Base-by-base conservation (phyloP, 2,113 vertebrate species). In the Vidua chalybeata region DNA sequence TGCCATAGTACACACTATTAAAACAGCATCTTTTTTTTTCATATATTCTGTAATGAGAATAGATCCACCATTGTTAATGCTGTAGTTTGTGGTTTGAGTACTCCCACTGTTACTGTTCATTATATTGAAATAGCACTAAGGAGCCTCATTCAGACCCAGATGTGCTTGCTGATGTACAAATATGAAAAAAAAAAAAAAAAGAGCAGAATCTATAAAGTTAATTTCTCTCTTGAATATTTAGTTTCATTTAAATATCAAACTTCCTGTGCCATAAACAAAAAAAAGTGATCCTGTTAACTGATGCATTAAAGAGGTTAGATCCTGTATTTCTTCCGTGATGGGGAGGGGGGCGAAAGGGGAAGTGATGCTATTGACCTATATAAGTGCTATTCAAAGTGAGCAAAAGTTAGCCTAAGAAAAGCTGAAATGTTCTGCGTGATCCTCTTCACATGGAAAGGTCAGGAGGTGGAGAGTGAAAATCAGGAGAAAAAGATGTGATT, bases 311-410 rank as follows among this genome's bases (percentile, higher is more conserved):
- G 92, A 93, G 92, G 83, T 94, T 88, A 78, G 85, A 87, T 95
- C 73, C 56, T 73, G 66, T 89, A 89, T 90, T 90, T 90, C 89
- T 93, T 49, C 76, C 74, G 68, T 67, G 93, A 81, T 95, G 72
- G 94, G 93, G 94, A 90, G 93, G 89, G 72, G 95, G 84, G 83
- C 8, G 6, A 96, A 81, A 92, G 93, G 93, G 91, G 94, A 97
- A 94, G 95, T 91, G 94, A 96, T 94, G 94, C 95, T 95, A 96
- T 96, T 97, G 95, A 96, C 95, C 96, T 96, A 95, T 90, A 93
- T 96, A 96, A 97, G 92, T 94, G 95, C 93, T 93, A 96, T 94
- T 96, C 92, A 96, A 97, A 97, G 96, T 96, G 95, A 95, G 96
- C 83, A 96, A 96, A 97, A 96, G 93, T 97, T 96, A 93, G 75